phyloP scores from a whole-genome alignment of 2,888 invertebrate genomes.

The Philonicus albiceps region DNA sequence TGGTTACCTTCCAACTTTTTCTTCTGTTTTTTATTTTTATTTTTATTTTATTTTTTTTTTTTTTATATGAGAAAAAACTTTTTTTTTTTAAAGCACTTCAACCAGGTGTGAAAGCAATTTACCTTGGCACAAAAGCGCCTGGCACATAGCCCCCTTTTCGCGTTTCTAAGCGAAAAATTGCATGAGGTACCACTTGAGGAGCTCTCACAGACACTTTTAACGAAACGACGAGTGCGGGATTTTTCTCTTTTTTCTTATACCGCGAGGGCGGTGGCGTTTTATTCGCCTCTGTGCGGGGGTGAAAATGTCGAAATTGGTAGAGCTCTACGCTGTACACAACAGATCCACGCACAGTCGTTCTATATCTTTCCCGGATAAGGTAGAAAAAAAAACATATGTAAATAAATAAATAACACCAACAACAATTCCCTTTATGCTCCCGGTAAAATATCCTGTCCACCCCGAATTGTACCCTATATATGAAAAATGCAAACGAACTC shows the following conservation, averaged over 20 bases:
- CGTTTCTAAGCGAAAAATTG: constrained; percentile 34
- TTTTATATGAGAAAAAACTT: neutral
- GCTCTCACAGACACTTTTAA: constrained; percentile 27
- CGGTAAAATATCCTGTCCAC: neutral
- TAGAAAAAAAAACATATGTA: neutral
- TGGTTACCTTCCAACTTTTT: constrained; percentile 17
- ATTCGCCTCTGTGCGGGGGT: neutral
- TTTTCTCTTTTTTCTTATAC: neutral
- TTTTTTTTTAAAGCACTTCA: constrained; percentile 25
- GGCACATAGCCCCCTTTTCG: neutral
- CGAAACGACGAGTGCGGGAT: neutral
- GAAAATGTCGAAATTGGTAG: neutral
- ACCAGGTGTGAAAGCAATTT: constrained; percentile 41
- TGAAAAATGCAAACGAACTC: neutral
- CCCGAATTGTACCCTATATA: neutral
- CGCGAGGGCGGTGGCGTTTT: neutral
- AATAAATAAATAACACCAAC: neutral
- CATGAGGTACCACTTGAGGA: constrained; percentile 32
- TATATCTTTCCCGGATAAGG: neutral
- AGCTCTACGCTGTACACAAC: neutral
- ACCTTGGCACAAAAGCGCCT: constrained; percentile 35
- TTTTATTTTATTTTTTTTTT: neutral
- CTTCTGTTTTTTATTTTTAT: neutral
- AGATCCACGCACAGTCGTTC: neutral
- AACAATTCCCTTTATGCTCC: neutral